Conservation (phyloP, 2,113 vertebrate genomes). For the Tamias sibiricus region DNA sequence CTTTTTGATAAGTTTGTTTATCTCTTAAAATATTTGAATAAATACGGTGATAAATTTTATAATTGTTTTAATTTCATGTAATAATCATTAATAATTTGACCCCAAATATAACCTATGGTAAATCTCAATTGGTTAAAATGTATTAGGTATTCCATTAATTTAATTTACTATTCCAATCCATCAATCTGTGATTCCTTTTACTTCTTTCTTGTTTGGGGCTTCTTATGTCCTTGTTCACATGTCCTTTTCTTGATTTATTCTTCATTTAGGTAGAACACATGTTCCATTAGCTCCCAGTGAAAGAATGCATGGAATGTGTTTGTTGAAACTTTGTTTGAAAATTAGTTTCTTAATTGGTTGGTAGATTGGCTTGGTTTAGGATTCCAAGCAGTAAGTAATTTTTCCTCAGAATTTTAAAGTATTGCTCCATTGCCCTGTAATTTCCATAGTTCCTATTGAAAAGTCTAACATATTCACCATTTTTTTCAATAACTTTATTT, state of each 20-base stretch:
- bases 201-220: background rate
- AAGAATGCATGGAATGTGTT: background rate
- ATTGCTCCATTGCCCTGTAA: background rate
- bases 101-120: background rate
- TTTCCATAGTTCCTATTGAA: background rate
- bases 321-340: constrained; percentile 10
- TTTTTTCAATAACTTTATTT: too few relatives aligned
- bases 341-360: background rate
- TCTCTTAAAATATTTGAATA: background rate
- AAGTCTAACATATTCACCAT: background rate
- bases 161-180: background rate
- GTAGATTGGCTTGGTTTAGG: background rate
- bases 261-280: background rate
- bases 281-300: constrained; percentile 10
- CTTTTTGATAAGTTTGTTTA: background rate
- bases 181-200: background rate
- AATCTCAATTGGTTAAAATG: background rate
- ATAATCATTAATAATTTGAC: background rate
- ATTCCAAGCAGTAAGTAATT: constrained; percentile 39
- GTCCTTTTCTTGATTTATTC: background rate
- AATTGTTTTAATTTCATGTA: background rate
- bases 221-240: background rate
- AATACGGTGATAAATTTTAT: background rate
- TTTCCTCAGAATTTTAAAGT: constrained; percentile 16
- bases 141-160: background rate